Base-by-base conservation (phyloP, 35 echinoderm and acorn worm species). In the Patiria miniata region DNA sequence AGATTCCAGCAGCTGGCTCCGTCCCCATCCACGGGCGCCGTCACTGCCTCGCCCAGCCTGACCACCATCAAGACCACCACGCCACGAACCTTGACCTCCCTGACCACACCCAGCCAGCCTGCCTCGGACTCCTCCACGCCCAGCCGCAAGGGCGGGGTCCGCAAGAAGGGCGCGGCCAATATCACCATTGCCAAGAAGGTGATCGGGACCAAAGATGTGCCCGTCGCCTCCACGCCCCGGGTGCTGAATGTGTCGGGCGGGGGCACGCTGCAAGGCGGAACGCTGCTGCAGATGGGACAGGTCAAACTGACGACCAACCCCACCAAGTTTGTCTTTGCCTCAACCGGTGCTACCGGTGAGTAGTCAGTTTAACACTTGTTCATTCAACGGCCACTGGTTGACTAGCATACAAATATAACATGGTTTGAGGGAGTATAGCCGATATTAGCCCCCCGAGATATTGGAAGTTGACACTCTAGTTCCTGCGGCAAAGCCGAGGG, bases 301-400 rank as follows among this genome's bases (percentile, higher is more conserved):
- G 65, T 39, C 85, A 78, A 87, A 47, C 26, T 79, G 12, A 79
- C 85, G 7, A 37, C 68, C 40, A 87, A 78, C 85, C 65, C 65
- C 2, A 73, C 65, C 65, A 73, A 73, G 65, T 73, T 73, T 73
- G 65, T 73, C 65, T 73, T 73, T 16, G 65, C 65, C 34, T 73
- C 65, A 14, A 73, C 65, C 34, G 65, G 65, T 32, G 65, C 65
- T 32, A 73, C 65, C 3, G 26, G 65, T 73, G 29, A 28, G 65
- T 23, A 14, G 29, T 47, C 42, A 6, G 12, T 47, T 47, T 12
- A 47, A 47, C n/a, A n/a, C 42, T 47, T 47, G 42, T 47, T 47
- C 42, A n/a, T n/a, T n/a, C n/a, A n/a, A n/a, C n/a, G n/a, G n/a
- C n/a, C n/a, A n/a, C n/a, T n/a, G n/a, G n/a, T n/a, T n/a, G n/a